These are phyloP conservation scores for Epinotia nisella DNA, from an alignment of 2,888 invertebrate species.

Conservation along the genomic window DNA sequence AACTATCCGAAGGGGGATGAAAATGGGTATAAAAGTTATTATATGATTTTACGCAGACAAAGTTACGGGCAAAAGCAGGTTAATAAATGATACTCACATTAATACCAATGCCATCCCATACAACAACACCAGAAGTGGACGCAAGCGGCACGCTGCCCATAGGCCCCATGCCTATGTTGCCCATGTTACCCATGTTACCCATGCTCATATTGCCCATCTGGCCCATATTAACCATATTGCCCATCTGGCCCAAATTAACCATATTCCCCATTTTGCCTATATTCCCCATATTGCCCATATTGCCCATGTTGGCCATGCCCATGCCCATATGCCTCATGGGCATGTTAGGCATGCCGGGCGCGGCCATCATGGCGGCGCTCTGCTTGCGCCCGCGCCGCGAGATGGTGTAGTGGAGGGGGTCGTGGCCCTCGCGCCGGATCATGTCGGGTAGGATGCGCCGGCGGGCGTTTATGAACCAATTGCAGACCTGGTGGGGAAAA, in stretches of 20 bases:
- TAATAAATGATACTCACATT: slow-evolving; percentile 58
- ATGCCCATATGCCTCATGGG: slow-evolving; percentile 35
- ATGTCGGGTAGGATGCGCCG: slow-evolving; percentile 96
- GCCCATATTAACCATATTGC: slow-evolving; percentile 56
- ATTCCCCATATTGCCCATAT: slow-evolving; percentile 38
- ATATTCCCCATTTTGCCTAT: slow-evolving; percentile 2
- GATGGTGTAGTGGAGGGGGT: slow-evolving; percentile 95
- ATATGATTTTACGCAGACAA: too few species aligned
- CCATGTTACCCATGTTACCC: slow-evolving; percentile 31
- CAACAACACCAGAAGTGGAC: slow-evolving; percentile 60
- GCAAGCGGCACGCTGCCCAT: slow-evolving; percentile 53
- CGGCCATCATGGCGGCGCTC: slow-evolving; percentile 63
- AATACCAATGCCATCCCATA: slow-evolving; percentile 75
- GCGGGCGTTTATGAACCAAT: slow-evolving; percentile 98
- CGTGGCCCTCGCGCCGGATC: slow-evolving; percentile 95
- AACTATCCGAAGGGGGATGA: too few species aligned
- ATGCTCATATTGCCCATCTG: background rate
- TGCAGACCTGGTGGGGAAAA: slow-evolving; percentile 87
- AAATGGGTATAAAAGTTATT: too few species aligned
- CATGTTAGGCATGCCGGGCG: slow-evolving; percentile 37
- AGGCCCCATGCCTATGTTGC: background rate
- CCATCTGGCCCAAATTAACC: slow-evolving; percentile 47
- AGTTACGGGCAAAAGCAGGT: too few species aligned
- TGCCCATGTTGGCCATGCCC: slow-evolving; percentile 26
- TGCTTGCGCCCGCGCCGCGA: slow-evolving; percentile 93